Evolutionary conservation across 1,140 invertebrate genomes (phyloP), one percentile per base, ranked within the genome.

Genomic region (Brachystomella parvula): DNA sequence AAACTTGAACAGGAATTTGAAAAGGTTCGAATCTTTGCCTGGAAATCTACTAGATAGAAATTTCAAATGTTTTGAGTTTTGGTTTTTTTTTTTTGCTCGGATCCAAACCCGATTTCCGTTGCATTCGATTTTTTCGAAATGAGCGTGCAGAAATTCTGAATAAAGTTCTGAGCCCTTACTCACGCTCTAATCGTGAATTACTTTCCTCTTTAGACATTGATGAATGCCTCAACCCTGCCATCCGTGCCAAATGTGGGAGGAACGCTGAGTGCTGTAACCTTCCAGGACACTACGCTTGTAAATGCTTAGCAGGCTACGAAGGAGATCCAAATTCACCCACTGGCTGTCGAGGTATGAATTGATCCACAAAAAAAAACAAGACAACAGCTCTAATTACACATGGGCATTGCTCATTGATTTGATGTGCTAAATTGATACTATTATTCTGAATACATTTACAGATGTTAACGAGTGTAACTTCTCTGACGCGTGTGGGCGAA

Each of bases 201-300:
- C n/a, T n/a, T 21, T 47, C 15, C 15, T 31, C 29, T 78, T 29
- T 77, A 96, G 93, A 96, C 81, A 93, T 95, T 77, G 88, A 96
- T 78, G 93, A 96, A 81, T 96, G 93, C 77, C 85, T 89, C 74
- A 88, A 92, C 79, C 91, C 91, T 58, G 79, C 81, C 56, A 82
- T 94, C 67, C 84, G 88, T 49, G 83, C 86, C 33, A 82, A 89
- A 74, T 96, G 93, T 79, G 92, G 93, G 47, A 82, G 86, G 75
- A 94, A 96, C 78, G 89, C 92, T 12, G 92, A 94, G 77, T 96
- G 93, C 78, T 95, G 92, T 75, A 96, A 96, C 82, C 79, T 96
- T 71, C 92, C 92, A 31, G 88, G 92, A 64, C 89, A 94, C 81
- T 96, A 92, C 79, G 85, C 93, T 61, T 96, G 93, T 81, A 94